These are phyloP conservation scores for Mesocricetus auratus DNA, from an alignment of 2,113 vertebrate genomes.

Conservation along the genomic window DNA sequence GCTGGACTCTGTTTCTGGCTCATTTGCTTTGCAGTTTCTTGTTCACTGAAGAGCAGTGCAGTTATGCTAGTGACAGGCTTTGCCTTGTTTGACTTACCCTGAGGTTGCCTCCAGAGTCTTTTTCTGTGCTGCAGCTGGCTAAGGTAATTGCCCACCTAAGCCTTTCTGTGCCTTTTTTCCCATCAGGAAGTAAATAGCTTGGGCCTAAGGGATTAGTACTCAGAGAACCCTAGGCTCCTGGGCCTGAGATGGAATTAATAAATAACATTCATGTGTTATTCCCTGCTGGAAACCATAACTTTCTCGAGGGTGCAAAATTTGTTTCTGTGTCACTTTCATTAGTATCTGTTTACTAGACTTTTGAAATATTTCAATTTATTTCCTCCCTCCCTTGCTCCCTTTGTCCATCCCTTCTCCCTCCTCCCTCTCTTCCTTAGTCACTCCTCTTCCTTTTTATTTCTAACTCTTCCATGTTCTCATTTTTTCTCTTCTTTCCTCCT, in stretches of 20 bases:
- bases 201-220: background rate
- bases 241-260: background rate
- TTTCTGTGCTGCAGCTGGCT: background rate
- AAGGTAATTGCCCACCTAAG: background rate
- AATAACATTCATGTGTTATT: background rate
- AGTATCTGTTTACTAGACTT: background rate
- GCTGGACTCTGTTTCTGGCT: background rate
- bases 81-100: background rate
- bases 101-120: background rate
- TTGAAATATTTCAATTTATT: background rate
- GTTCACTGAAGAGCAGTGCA: no score
- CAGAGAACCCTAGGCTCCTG: background rate
- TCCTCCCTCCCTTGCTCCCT: background rate
- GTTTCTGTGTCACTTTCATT: background rate
- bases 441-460: no score
- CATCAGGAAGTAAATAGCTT: background rate
- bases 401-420: fast-evolving
- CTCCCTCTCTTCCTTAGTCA: background rate
- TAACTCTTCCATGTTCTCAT: no score
- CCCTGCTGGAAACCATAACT: background rate
- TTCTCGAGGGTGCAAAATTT: background rate
- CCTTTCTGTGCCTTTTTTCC: background rate
- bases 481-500: background rate
- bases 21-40: background rate
- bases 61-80: background rate